These are phyloP conservation scores for Trogon melanurus DNA, from an alignment of 2,113 vertebrate species.

Conservation along the genomic window DNA sequence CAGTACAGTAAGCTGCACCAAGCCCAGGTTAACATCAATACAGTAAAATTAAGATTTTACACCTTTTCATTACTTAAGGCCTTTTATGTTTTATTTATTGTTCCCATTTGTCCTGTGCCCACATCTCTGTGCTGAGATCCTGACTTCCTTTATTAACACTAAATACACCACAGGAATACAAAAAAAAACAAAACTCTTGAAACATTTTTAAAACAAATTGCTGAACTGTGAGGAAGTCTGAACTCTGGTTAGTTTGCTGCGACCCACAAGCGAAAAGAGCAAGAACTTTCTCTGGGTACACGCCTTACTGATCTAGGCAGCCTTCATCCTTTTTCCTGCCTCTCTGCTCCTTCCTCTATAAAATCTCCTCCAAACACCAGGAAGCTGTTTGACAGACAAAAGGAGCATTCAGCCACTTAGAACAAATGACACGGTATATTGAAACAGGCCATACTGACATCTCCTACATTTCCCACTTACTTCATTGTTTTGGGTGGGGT, in stretches of 20 bases:
- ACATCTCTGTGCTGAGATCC: background rate
- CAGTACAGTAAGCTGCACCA: background rate
- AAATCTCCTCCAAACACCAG: background rate
- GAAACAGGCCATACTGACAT: background rate
- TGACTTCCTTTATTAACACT: background rate
- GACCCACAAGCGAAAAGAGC: background rate
- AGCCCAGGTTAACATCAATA: background rate
- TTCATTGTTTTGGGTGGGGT: background rate
- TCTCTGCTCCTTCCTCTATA: background rate
- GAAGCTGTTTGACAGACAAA: background rate
- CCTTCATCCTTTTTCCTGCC: background rate
- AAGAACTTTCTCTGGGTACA: background rate
- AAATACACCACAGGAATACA: background rate
- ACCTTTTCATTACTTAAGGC: background rate
- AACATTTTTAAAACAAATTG: background rate
- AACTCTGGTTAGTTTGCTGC: background rate
- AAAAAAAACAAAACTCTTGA: background rate
- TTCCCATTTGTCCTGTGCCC: background rate
- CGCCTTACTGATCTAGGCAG: background rate
- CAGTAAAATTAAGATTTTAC: background rate
- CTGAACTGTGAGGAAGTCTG: background rate
- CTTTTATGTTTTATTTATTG: background rate
- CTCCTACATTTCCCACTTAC: background rate
- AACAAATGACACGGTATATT: background rate
- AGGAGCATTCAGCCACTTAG: background rate